A percentile compares a stretch with the other conserved stretches of the same genome.
These are phyloP conservation scores for Tenthredo distinguenda DNA, from an alignment of 2,888 invertebrate species.

Conservation along the genomic window DNA sequence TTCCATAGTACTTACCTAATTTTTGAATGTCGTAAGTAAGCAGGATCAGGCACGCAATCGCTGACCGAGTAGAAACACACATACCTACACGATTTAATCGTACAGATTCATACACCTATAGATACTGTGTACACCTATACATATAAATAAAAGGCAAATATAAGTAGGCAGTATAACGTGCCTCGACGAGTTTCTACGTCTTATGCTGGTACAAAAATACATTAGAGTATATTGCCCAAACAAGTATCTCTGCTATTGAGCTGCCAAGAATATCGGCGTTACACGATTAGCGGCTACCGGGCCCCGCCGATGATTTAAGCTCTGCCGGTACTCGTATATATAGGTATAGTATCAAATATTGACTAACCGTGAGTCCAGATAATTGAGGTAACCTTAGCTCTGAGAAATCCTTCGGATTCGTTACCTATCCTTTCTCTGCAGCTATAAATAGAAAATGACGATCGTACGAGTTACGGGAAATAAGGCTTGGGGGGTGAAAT, in stretches of 20 bases:
- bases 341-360: neutral
- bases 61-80: neutral
- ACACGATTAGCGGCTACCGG: neutral
- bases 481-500: neutral
- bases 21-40: neutral
- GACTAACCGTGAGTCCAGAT: neutral
- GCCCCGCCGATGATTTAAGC: neutral
- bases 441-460: neutral
- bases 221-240: neutral
- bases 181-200: neutral
- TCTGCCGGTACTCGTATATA: neutral
- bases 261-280: neutral
- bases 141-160: too few species aligned
- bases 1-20: neutral
- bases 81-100: neutral
- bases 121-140: too few species aligned
- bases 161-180: neutral
- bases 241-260: neutral
- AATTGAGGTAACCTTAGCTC: neutral
- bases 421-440: neutral
- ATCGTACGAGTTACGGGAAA: neutral
- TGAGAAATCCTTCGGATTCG: neutral
- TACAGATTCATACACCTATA: conserved; percentile 6
- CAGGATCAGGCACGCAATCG: neutral
- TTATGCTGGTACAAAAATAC: neutral